Conservation (phyloP, 2,797 vertebrate species). For the Sus cebifrons region DNA sequence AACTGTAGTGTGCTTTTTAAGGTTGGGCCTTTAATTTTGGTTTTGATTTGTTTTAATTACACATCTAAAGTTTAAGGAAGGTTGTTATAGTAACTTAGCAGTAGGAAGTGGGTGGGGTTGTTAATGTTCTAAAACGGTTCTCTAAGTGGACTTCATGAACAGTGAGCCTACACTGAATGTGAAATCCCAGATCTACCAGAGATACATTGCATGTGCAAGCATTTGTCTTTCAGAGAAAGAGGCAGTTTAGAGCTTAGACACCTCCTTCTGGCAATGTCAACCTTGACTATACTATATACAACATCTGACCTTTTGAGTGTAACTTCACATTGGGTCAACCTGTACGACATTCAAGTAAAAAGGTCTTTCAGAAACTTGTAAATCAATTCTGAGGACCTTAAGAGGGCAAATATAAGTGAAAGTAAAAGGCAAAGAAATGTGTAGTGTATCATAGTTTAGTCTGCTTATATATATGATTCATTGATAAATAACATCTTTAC, state of each 20-base stretch:
- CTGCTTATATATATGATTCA: neutral
- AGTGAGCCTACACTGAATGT: neutral
- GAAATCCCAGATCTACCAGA: conserved; percentile 17
- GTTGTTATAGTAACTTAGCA: neutral
- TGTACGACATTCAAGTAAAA: conserved; percentile 4
- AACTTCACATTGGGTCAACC: neutral
- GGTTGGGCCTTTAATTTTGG: conserved; percentile 48
- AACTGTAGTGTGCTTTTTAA: conserved; percentile 23
- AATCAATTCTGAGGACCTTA: conserved; percentile 8
- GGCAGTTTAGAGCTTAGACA: neutral
- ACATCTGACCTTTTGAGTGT: neutral
- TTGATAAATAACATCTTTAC: neutral
- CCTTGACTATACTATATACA: neutral
- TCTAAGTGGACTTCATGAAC: conserved; percentile 39
- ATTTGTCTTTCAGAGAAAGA: conserved; percentile 9
- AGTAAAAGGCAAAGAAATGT: neutral
- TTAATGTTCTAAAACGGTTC: conserved; percentile 19
- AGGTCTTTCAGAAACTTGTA: conserved; percentile 45
- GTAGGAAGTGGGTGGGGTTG: conserved; percentile 36
- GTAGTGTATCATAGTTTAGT: neutral
- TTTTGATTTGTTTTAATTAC: conserved; percentile 57
- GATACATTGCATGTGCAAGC: neutral
- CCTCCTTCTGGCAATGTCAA: conserved; percentile 3
- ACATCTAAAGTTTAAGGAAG: conserved; percentile 23
- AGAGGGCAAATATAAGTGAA: conserved; percentile 4